These are phyloP conservation scores for Lanius collurio DNA, from an alignment of 2,113 vertebrate genomes.

Conservation along the genomic window DNA sequence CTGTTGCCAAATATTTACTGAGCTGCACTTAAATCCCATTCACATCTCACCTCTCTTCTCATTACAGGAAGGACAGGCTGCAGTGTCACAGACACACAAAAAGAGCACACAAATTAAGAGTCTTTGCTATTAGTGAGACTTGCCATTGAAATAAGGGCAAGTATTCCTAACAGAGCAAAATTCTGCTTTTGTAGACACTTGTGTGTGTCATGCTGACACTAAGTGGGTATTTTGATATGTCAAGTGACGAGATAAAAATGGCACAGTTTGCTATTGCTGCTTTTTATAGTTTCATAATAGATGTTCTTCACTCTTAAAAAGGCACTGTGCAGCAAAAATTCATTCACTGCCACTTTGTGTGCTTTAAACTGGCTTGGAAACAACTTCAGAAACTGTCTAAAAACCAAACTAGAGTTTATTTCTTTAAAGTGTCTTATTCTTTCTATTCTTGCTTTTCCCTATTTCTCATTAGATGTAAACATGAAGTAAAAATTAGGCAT, in stretches of 20 bases:
- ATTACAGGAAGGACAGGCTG: not conserved
- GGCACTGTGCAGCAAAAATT: not conserved
- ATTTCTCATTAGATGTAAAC: no score
- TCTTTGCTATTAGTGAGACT: not conserved
- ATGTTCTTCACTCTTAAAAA: not conserved
- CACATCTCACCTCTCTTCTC: not conserved
- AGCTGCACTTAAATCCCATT: not conserved
- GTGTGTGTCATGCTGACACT: not conserved
- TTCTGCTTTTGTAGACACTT: constrained; percentile 4
- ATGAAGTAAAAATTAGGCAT: no score
- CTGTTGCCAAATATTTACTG: not conserved
- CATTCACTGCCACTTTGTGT: not conserved
- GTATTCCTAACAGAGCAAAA: not conserved
- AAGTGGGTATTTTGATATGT: constrained; percentile 33
- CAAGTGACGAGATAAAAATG: constrained; percentile 14
- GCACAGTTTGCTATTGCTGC: not conserved
- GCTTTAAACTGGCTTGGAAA: not conserved
- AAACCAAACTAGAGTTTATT: not conserved
- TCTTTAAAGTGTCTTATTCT: not conserved
- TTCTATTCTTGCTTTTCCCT: not conserved
- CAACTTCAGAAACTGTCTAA: not conserved
- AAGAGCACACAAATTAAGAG: not conserved
- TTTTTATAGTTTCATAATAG: constrained; percentile 21
- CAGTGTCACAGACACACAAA: not conserved
- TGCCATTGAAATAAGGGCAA: constrained; percentile 27